Conservation (phyloP, 1,140 invertebrate species). For the Lucilia cuprina region DNA sequence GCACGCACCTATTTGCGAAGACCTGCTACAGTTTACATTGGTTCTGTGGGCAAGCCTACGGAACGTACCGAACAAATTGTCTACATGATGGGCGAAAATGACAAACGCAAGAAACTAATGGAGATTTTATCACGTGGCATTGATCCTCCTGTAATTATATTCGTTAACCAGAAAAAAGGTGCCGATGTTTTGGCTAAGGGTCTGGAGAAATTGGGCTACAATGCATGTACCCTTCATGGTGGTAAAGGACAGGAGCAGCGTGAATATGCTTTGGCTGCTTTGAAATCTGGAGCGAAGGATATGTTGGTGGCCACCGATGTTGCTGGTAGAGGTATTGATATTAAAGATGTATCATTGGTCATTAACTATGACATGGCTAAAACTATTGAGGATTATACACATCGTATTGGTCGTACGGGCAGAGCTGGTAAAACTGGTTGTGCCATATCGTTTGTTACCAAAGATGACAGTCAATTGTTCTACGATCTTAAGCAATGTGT, state of each 20-base stretch:
- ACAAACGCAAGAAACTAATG: conserved; percentile 91
- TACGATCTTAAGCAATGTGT: conserved; percentile 97
- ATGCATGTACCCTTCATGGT: conserved; percentile 96
- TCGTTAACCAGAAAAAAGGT: conserved; percentile 99
- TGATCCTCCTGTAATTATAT: conserved; percentile 98
- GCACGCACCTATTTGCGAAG: conserved; percentile 93
- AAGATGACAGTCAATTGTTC: conserved; percentile 94
- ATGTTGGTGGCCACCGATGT: conserved; percentile 99
- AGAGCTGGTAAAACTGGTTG: conserved; percentile 97
- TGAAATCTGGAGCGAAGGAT: conserved; percentile 95
- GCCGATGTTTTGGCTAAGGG: conserved; percentile 97
- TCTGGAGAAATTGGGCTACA: conserved; percentile 96
- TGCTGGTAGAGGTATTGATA: conserved; percentile 99
- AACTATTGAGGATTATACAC: conserved; percentile 98
- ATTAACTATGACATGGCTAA: conserved; percentile 99
- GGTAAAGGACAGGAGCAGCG: conserved; percentile 99
- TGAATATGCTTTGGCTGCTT: conserved; percentile 95
- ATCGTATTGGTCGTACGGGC: conserved; percentile 98
- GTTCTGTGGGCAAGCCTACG: conserved; percentile 96
- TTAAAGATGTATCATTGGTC: conserved; percentile 98
- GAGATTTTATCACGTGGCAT: conserved; percentile 86
- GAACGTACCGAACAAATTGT: conserved; percentile 98
- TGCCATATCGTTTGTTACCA: conserved; percentile 95
- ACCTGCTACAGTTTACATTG: conserved; percentile 98
- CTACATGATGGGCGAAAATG: conserved; percentile 91